Percentiles rank a stretch among this genome's conserved stretches.
Conservation (phyloP, 2,888 invertebrate species). For the Diplazon laetatorius region DNA sequence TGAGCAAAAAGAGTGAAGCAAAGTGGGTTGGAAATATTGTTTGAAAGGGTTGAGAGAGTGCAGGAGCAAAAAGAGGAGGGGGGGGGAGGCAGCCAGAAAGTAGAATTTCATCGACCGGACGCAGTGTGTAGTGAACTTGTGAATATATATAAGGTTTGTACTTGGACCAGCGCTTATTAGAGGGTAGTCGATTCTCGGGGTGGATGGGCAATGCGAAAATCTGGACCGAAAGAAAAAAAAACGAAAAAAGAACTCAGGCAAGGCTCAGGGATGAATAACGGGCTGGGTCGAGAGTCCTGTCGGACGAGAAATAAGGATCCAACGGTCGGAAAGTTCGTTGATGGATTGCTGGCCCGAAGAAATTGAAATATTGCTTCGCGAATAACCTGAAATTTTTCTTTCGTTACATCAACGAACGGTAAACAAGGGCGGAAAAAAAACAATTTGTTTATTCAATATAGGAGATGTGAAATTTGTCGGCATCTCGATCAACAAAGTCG, state of each 20-base stretch:
- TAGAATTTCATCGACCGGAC: slow-evolving; percentile 57
- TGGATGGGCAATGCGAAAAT: slow-evolving; percentile 27
- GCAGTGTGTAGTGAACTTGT: slow-evolving; percentile 34
- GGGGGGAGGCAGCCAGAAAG: slow-evolving; percentile 36
- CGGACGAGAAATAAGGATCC: slow-evolving; percentile 8
- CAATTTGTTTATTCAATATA: no score
- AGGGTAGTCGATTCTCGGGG: slow-evolving; percentile 54
- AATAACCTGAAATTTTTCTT: slow-evolving; percentile 9
- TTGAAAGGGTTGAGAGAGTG: slow-evolving; percentile 56
- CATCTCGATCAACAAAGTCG: no score
- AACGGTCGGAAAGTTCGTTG: slow-evolving; percentile 2
- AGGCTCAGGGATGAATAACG: slow-evolving; percentile 24
- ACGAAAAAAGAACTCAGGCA: slow-evolving; percentile 49
- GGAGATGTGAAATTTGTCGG: no score
- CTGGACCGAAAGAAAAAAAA: slow-evolving; percentile 19
- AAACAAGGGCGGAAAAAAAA: not conserved
- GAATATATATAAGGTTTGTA: slow-evolving; percentile 56
- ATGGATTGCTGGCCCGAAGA: slow-evolving; percentile 16
- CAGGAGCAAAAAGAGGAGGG: not conserved
- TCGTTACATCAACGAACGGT: not conserved
- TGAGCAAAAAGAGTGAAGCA: slow-evolving; percentile 51
- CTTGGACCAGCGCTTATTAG: slow-evolving; percentile 47
- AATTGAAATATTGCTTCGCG: slow-evolving; percentile 10
- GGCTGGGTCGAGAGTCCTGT: not conserved
- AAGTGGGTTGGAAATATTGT: slow-evolving; percentile 60